These are phyloP conservation scores for Odontesthes bonariensis DNA, from an alignment of 2,113 vertebrate species.

Conservation along the genomic window DNA sequence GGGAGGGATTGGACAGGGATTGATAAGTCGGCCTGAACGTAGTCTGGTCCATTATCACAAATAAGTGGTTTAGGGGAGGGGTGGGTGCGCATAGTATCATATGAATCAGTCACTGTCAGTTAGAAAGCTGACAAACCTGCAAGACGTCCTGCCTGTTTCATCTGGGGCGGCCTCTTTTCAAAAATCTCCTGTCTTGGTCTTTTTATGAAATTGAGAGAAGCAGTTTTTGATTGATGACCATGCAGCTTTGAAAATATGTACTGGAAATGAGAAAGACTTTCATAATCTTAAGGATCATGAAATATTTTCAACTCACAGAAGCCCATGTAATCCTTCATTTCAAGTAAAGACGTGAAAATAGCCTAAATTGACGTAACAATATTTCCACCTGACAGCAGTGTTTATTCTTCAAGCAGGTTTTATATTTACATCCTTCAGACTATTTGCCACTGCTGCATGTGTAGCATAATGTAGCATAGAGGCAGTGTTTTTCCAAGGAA, in stretches of 20 bases:
- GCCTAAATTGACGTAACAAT: conserved; percentile 40
- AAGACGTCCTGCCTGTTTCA: conserved; percentile 5
- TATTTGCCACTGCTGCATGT: conserved; percentile 43
- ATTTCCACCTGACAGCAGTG: conserved; percentile 64
- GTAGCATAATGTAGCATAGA: conserved; percentile 38
- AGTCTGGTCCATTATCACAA: conserved; percentile 57
- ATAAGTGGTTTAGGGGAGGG: conserved; percentile 46
- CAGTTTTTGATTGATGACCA: conserved; percentile 27
- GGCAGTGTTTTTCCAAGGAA: conserved; percentile 35
- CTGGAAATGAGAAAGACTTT: conserved; percentile 28
- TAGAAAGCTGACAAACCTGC: conserved; percentile 44
- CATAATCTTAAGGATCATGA: conserved; percentile 30
- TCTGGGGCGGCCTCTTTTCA: background rate
- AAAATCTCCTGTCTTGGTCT: conserved; percentile 11
- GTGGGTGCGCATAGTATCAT: conserved; percentile 12
- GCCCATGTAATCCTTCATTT: conserved; percentile 37
- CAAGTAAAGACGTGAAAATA: conserved; percentile 42
- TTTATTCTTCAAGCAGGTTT: conserved; percentile 65
- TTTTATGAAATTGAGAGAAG: conserved; percentile 13
- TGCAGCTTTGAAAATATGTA: conserved; percentile 33
- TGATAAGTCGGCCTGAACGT: conserved; percentile 60
- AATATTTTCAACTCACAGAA: conserved; percentile 15
- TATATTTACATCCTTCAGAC: conserved; percentile 52
- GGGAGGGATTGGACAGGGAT: conserved; percentile 35
- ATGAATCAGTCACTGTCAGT: conserved; percentile 51